phyloP scores from a whole-genome alignment of 2,888 invertebrate species.

The Cryptocephalus primarius region DNA sequence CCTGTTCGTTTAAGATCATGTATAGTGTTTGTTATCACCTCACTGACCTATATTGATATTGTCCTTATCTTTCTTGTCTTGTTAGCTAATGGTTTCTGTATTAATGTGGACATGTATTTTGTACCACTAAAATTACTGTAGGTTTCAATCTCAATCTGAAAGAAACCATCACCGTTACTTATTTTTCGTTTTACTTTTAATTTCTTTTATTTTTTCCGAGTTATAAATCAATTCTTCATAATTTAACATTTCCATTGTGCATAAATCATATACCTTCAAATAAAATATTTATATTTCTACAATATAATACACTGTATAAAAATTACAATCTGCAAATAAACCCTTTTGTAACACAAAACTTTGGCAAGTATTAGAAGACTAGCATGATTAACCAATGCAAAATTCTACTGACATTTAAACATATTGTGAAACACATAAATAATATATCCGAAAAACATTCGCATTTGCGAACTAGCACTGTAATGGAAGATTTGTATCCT shows the following conservation, averaged over 20 bases:
- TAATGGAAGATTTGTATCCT: not conserved
- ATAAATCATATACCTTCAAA: not conserved
- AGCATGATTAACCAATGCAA: not conserved
- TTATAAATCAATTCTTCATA: not conserved
- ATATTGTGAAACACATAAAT: not conserved
- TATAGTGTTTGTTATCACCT: no score
- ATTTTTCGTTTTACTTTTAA: no score
- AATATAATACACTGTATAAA: conserved; percentile 9
- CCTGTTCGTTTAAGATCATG: no score
- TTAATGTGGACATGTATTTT: no score
- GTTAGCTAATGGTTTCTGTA: no score
- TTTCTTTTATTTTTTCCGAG: not conserved
- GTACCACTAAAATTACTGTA: no score
- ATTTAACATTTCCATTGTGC: no score
- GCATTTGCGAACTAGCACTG: not conserved
- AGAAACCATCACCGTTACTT: no score
- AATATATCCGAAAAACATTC: not conserved
- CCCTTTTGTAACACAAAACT: conserved; percentile 3
- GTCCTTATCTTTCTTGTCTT: no score
- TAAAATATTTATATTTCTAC: conserved; percentile 7
- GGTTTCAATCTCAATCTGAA: no score
- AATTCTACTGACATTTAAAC: no score
- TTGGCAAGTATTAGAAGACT: conserved; percentile 3
- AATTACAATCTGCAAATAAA: conserved; percentile 8
- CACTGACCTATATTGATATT: no score